phyloP scores from a whole-genome alignment of 2,797 vertebrate species.

The Pygocentrus nattereri region DNA sequence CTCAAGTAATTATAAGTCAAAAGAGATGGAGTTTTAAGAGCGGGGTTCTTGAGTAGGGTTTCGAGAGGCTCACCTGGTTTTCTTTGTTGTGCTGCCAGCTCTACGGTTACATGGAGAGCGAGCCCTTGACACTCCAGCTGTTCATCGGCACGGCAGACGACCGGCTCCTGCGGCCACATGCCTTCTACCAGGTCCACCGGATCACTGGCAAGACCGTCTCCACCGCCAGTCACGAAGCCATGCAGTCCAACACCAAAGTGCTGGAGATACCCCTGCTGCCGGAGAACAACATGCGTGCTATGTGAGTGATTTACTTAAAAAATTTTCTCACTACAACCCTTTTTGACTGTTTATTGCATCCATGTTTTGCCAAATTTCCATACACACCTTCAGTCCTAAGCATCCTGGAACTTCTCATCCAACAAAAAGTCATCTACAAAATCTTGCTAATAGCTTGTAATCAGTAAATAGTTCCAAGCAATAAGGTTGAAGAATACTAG shows the following conservation, averaged over 20 bases:
- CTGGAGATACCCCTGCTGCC: slow-evolving; percentile 88
- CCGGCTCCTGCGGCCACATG: slow-evolving; percentile 87
- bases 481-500: background rate
- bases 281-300: slow-evolving; percentile 88
- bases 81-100: slow-evolving; percentile 87
- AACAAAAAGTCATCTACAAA: too few relatives aligned
- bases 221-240: slow-evolving; percentile 86
- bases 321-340: too few relatives aligned
- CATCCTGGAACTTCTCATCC: too few relatives aligned
- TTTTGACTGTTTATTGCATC: too few relatives aligned
- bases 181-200: slow-evolving; percentile 91
- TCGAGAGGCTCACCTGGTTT: slow-evolving; percentile 75
- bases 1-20: slow-evolving; percentile 71
- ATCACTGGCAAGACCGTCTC: slow-evolving; percentile 90
- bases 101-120: slow-evolving; percentile 86
- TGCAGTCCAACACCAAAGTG: slow-evolving; percentile 88
- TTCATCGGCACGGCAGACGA: slow-evolving; percentile 91
- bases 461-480: background rate
- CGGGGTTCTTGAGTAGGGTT: slow-evolving; percentile 64
- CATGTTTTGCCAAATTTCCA: too few relatives aligned
- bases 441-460: too few relatives aligned
- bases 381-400: too few relatives aligned
- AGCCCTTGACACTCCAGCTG: slow-evolving; percentile 88
- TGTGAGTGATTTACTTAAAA: slow-evolving; percentile 74
- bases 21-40: slow-evolving; percentile 71